Evolutionary conservation across 2,113 vertebrate genomes (phyloP).

Genomic region (Actenoides lindsayi): DNA sequence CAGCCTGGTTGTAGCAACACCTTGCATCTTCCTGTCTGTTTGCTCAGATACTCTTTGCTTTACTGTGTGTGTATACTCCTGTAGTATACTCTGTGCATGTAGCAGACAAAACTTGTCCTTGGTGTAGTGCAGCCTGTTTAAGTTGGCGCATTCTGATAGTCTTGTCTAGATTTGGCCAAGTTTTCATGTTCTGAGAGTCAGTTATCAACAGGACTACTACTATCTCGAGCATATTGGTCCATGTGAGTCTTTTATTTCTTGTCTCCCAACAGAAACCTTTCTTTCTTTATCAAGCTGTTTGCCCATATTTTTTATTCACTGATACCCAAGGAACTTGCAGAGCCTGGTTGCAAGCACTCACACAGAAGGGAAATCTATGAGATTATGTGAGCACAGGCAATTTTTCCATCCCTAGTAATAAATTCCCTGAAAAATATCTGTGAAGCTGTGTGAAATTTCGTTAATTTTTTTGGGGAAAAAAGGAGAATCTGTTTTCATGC

Average conservation of each 20-base stretch:
- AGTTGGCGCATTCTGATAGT: accelerated
- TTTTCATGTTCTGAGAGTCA: not conserved
- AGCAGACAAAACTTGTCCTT: not conserved
- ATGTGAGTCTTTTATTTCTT: not conserved
- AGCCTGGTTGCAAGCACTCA: accelerated
- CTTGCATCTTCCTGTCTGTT: not conserved
- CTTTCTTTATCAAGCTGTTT: not conserved
- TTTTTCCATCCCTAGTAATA: not conserved
- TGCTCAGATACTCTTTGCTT: not conserved
- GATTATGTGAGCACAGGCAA: not conserved
- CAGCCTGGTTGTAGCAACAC: not conserved
- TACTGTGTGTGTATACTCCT: not conserved
- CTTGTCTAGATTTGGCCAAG: not conserved
- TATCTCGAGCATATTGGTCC: accelerated
- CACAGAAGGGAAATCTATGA: not conserved
- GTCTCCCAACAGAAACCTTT: not conserved
- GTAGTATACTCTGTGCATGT: no score
- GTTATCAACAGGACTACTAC: not conserved
- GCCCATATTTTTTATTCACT: not conserved
- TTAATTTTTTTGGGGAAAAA: not conserved
- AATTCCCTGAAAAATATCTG: not conserved
- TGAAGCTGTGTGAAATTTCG: not conserved
- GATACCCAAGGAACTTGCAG: not conserved
- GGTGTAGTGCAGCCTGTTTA: not conserved
- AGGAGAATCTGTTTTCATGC: not conserved